Base-by-base conservation (phyloP, 2,113 vertebrate genomes). In the Osmerus mordax region DNA sequence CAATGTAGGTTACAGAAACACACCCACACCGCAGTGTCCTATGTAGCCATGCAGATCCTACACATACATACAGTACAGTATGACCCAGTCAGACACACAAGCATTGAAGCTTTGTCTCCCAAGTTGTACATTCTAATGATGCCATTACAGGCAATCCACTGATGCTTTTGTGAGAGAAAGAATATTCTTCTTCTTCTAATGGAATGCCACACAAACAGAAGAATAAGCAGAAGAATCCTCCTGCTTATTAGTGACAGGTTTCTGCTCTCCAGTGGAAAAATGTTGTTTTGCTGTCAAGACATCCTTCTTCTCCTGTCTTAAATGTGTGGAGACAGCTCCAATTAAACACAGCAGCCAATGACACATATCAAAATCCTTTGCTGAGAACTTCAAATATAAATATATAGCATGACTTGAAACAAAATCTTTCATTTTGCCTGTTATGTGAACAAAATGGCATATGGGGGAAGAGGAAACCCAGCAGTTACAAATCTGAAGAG, bases 261-360 rank as follows among this genome's bases (percentile, higher is more conserved):
- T 88, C 78, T 81, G 55, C 75, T 84, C 67, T 84, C 71, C 9
- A 16, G 53, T 74, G 69, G 75, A 83, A 82, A 47, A 47, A 83
- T 83, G 82, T 87, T 89, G 83, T 87, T 90, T 84, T 81, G 71
- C 75, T 81, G 83, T 88, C 87, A 87, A 74, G 25, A 65, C 75
- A 80, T 83, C 77, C 60, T 60, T 83, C 75, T 83, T 80, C 65
- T 63, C 65, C 11, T 1, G 78, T 74, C 80, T 81, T 70, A 72
- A 81, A 72, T 87, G 78, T 85, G 77, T 72, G 47, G 41, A 83
- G 88, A 89, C 75, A 74, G 83, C 85, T 81, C 75, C 88, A 91
- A 88, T 90, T 91, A 90, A 84, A 87, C 75, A 79, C 74, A 73
- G 72, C 64, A 67, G 76, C 79, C 80, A 83, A 83, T 81, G 86